phyloP scores from a whole-genome alignment of 2,888 invertebrate genomes.

The Ectemnius cavifrons region DNA sequence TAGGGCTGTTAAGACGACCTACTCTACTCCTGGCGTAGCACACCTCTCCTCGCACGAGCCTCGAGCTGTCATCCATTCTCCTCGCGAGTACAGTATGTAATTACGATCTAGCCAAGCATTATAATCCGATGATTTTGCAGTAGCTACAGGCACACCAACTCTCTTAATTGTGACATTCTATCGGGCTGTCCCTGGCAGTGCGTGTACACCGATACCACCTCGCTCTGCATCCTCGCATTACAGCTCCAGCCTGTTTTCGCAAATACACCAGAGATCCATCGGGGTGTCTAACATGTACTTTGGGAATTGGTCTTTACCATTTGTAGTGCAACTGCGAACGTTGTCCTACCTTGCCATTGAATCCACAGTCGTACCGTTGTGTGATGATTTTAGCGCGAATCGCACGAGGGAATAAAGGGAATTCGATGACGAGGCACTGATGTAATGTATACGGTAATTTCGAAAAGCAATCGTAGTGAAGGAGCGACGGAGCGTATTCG shows the following conservation, averaged over 20 bases:
- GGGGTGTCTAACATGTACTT: not conserved
- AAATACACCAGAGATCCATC: not conserved
- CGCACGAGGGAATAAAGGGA: not conserved
- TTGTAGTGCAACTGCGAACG: not conserved
- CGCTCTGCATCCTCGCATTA: conserved; percentile 1
- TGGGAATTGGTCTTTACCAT: not conserved
- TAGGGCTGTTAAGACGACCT: conserved; percentile 71
- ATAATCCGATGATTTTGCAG: conserved; percentile 61
- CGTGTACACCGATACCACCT: not conserved
- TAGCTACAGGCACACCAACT: conserved; percentile 28
- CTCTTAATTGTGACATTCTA: conserved; percentile 11
- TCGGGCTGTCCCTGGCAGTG: conserved; percentile 6
- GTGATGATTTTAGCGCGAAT: too few species aligned
- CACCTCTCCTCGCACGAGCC: conserved; percentile 29
- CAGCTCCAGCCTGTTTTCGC: not conserved
- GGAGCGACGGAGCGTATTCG: conserved; percentile 30
- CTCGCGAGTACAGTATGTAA: conserved; percentile 60
- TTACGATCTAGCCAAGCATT: conserved; percentile 65
- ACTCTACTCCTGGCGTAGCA: conserved; percentile 51
- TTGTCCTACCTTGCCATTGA: not conserved
- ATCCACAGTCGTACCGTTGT: too few species aligned
- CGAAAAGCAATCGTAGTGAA: conserved; percentile 31
- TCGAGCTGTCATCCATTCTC: conserved; percentile 52
- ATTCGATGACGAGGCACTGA: not conserved
- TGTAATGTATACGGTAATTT: conserved; percentile 26